Percentiles rank a stretch among this genome's conserved stretches.
Conservation (phyloP, 1,140 invertebrate species). For the Scaptomyza hsui region DNA sequence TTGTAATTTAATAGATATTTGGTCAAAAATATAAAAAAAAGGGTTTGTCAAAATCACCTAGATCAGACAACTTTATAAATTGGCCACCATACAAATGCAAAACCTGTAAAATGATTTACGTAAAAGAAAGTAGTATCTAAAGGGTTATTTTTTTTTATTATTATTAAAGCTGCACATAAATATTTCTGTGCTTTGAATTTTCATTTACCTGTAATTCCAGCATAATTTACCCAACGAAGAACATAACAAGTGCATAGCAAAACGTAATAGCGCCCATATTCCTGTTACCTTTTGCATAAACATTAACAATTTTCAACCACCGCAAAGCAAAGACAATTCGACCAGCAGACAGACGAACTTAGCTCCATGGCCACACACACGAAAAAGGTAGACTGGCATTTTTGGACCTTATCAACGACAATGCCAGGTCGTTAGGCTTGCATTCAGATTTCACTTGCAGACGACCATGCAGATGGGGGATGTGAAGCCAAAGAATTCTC, state of each 20-base stretch:
- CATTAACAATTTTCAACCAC: slow-evolving; percentile 54
- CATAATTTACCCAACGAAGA: neutral
- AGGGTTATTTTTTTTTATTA: too few species aligned
- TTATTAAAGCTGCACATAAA: neutral
- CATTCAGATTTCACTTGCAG: slow-evolving; percentile 72
- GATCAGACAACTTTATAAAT: too few species aligned
- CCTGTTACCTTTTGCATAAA: slow-evolving; percentile 55
- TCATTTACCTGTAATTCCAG: neutral
- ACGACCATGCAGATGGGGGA: slow-evolving; percentile 24
- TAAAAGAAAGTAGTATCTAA: too few species aligned
- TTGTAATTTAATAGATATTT: too few species aligned
- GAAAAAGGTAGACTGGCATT: slow-evolving; percentile 58
- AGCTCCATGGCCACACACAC: slow-evolving; percentile 13
- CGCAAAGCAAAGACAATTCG: slow-evolving; percentile 32
- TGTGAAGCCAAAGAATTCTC: slow-evolving; percentile 44
- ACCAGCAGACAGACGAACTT: slow-evolving; percentile 7
- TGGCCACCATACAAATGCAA: too few species aligned
- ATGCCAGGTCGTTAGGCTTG: slow-evolving; percentile 80
- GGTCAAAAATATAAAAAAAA: too few species aligned
- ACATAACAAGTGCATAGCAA: slow-evolving; percentile 15
- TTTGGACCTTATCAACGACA: slow-evolving; percentile 75
- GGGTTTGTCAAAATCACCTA: too few species aligned
- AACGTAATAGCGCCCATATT: slow-evolving; percentile 17
- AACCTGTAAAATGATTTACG: too few species aligned
- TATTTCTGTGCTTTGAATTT: neutral